phyloP scores from a whole-genome alignment of 2,888 invertebrate species.

The Drepana falcataria region DNA sequence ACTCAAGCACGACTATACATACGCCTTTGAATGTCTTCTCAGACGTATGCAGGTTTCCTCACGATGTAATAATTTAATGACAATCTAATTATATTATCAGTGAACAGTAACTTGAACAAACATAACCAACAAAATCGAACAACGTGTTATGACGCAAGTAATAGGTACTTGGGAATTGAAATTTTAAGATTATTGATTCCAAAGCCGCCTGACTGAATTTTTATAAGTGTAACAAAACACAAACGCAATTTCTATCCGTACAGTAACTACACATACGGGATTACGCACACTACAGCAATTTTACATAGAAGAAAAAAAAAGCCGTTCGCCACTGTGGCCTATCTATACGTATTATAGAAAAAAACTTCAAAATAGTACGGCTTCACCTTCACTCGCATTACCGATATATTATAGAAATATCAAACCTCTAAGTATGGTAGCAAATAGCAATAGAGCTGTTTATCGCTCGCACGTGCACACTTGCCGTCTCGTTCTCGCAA shows the following conservation, averaged over 20 bases:
- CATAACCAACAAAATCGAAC: too few relatives aligned
- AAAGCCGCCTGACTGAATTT: conserved; percentile 53
- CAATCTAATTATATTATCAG: too few relatives aligned
- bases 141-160: conserved; percentile 32
- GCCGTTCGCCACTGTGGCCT: conserved; percentile 62
- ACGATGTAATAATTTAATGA: too few relatives aligned
- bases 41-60: too few relatives aligned
- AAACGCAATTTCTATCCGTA: conserved; percentile 34
- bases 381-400: conserved; percentile 62
- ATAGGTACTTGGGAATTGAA: conserved; percentile 51
- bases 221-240: conserved; percentile 55
- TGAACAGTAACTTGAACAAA: too few relatives aligned
- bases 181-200: conserved; percentile 72
- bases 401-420: conserved; percentile 46
- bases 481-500: conserved; percentile 58
- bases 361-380: conserved; percentile 76
- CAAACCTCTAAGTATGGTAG: conserved; percentile 47
- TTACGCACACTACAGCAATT: conserved; percentile 52
- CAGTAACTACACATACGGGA: conserved; percentile 69
- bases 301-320: conserved; percentile 76
- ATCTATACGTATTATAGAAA: conserved; percentile 61
- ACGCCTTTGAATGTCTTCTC: too few relatives aligned
- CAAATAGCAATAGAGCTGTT: conserved; percentile 49
- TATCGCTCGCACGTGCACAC: conserved; percentile 42
- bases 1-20: too few relatives aligned